Evolutionary conservation across 2,888 invertebrate genomes (phyloP).

Genomic region (Charanyca ferruginea): DNA sequence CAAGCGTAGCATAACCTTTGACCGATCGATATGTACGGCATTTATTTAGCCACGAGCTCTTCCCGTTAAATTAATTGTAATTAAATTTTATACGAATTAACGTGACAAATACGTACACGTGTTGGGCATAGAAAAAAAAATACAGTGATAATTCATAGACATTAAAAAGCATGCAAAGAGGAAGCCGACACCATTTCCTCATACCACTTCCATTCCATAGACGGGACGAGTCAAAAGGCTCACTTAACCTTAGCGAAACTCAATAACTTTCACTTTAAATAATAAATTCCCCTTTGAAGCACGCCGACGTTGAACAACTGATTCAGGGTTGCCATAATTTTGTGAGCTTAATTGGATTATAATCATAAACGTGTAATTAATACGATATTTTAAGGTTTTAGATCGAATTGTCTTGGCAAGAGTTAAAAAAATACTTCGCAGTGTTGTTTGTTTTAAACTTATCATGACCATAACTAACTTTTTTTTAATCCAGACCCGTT

Average conservation of each 20-base stretch:
- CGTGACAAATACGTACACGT: not conserved
- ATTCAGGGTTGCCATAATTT: conserved; percentile 80
- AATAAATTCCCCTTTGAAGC: conserved; percentile 89
- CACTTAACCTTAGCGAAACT: conserved; percentile 90
- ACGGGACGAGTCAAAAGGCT: conserved; percentile 85
- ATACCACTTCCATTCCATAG: conserved; percentile 68
- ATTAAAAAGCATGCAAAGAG: conserved; percentile 75
- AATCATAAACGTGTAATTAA: conserved; percentile 64
- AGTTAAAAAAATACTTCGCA: not conserved
- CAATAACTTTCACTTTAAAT: conserved; percentile 90
- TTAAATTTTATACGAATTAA: not conserved
- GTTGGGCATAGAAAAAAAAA: not conserved
- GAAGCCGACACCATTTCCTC: conserved; percentile 78
- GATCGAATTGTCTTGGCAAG: not conserved
- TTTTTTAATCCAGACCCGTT: too few species aligned
- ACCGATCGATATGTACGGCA: too few species aligned
- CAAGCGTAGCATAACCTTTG: too few species aligned
- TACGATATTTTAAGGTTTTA: conserved; percentile 44
- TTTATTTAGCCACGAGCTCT: too few species aligned
- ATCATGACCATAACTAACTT: too few species aligned
- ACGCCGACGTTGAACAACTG: conserved; percentile 81
- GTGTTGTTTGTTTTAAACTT: not conserved
- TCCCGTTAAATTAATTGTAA: too few species aligned
- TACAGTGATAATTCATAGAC: conserved; percentile 46
- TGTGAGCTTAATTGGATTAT: conserved; percentile 70